Percentiles rank a stretch among this genome's conserved stretches.
Evolutionary conservation across 2,113 vertebrate species (phyloP).

Genomic region (Climacteris rufus): DNA sequence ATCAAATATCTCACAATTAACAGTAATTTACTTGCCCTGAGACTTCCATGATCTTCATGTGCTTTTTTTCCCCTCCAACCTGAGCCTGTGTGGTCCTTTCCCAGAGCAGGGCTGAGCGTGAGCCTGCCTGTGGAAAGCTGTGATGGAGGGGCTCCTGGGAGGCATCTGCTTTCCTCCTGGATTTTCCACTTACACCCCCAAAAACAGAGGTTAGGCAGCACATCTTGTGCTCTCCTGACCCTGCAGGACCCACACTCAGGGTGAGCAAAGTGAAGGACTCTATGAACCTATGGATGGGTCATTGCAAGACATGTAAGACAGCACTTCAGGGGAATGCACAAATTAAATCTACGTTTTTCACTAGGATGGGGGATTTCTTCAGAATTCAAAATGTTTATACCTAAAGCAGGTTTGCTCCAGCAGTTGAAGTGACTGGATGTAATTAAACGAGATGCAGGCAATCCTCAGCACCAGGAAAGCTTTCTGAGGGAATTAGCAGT

Average conservation of each 20-base stretch:
- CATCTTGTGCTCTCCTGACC: not conserved
- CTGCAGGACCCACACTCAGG: not conserved
- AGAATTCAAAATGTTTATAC: not conserved
- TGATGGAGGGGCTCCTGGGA: not conserved
- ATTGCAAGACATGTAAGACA: rapidly evolving
- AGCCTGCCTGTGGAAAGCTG: not conserved
- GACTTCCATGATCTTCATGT: slow-evolving; percentile 16
- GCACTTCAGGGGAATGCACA: not conserved
- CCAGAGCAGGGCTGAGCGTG: not conserved
- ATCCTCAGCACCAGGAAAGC: not conserved
- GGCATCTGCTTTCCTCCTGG: not conserved
- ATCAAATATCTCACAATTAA: slow-evolving; percentile 66
- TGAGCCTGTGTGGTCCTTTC: slow-evolving; percentile 48
- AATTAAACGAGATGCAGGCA: not conserved
- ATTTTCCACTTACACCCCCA: not conserved
- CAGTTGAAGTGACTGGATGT: not conserved
- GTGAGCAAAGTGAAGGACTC: not conserved
- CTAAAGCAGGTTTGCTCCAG: not conserved
- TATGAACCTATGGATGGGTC: rapidly evolving
- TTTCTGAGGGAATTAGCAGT: not conserved
- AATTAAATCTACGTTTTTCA: not conserved
- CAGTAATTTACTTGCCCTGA: slow-evolving; percentile 61
- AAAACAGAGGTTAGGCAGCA: not conserved
- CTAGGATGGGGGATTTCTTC: not conserved
- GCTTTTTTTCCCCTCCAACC: not conserved